These are phyloP conservation scores for Lepisosteus osseus DNA, from an alignment of 2,113 vertebrate species.

Conservation along the genomic window DNA sequence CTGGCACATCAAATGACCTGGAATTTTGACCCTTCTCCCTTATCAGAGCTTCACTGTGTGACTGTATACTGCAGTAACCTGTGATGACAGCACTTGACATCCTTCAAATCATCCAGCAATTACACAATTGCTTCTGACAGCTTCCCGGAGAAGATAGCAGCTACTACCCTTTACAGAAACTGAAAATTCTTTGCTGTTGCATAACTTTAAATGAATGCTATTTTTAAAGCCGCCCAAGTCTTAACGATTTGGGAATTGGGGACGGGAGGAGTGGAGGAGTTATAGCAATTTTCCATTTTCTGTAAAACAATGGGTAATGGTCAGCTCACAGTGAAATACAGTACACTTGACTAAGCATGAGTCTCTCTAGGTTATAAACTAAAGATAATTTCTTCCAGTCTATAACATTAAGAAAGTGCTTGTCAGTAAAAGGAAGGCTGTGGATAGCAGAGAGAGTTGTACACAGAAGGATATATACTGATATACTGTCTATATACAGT, in stretches of 20 bases:
- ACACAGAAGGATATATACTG: too few species aligned
- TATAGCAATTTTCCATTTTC: neutral
- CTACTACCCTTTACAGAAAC: neutral
- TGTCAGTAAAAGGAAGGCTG: neutral
- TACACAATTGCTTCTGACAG: constrained; percentile 11
- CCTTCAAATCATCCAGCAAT: neutral
- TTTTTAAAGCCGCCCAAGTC: constrained; percentile 8
- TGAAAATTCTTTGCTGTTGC: neutral
- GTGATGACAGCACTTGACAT: constrained; percentile 2
- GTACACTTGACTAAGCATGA: neutral
- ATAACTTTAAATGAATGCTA: neutral
- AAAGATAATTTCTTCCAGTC: too few species aligned
- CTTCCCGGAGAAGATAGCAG: neutral
- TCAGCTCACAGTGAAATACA: too few species aligned
- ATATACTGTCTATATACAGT: too few species aligned
- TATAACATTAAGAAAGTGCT: neutral
- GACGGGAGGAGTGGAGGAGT: neutral
- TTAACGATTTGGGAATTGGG: neutral
- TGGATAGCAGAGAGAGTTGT: too few species aligned
- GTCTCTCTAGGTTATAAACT: neutral
- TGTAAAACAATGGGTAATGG: too few species aligned
- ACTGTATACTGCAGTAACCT: neutral
- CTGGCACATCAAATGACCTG: neutral
- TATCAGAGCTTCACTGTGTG: neutral
- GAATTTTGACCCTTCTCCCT: neutral